phyloP scores from a whole-genome alignment of 2,888 invertebrate genomes.

The Hololepta plana region DNA sequence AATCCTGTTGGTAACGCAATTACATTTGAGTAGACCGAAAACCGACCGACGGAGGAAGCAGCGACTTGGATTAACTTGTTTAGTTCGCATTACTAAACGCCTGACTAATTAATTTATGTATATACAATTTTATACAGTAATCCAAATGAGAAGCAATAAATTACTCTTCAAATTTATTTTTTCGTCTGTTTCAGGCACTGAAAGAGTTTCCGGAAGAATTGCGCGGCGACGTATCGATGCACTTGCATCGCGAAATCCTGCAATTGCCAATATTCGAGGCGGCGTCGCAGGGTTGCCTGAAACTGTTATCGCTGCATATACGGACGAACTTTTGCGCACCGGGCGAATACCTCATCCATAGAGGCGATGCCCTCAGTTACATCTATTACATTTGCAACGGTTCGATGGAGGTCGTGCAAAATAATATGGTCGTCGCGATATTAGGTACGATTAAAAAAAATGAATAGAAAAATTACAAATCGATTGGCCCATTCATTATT shows the following conservation, averaged over 20 bases:
- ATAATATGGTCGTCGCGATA: conserved; percentile 93
- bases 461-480: no score
- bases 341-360: conserved; percentile 85
- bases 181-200: conserved; percentile 69
- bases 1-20: no score
- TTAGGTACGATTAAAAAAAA: no score
- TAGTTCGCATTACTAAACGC: no score
- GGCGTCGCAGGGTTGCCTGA: conserved; percentile 87
- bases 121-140: no score
- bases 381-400: conserved; percentile 94
- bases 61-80: no score
- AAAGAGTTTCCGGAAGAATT: conserved; percentile 94
- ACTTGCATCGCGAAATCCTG: conserved; percentile 85
- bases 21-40: no score
- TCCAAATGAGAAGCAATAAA: no score
- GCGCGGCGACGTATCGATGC: conserved; percentile 88
- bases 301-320: conserved; percentile 80
- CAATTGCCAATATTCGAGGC: conserved; percentile 88
- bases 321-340: conserved; percentile 92
- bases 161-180: no score
- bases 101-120: no score
- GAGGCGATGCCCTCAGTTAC: conserved; percentile 83
- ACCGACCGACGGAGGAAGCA: no score
- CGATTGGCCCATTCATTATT: no score
- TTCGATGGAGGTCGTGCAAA: conserved; percentile 93